phyloP scores from a whole-genome alignment of 2,797 vertebrate species.

The Miichthys miiuy region DNA sequence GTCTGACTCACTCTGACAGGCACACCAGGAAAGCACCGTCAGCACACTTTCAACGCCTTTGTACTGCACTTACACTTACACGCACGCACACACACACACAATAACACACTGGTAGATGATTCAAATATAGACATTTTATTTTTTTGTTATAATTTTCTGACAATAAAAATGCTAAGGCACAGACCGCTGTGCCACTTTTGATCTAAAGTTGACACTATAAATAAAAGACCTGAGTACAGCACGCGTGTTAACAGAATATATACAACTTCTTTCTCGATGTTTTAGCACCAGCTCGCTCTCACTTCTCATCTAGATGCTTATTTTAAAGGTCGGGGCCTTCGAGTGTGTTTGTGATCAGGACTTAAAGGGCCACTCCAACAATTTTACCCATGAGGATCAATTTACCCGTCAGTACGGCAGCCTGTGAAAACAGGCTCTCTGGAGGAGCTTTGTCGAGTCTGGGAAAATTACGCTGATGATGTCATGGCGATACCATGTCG shows the following conservation, averaged over 20 bases:
- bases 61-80: not conserved
- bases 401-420: not conserved
- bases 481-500: not conserved
- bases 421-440: not conserved
- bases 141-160: constrained; percentile 1
- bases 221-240: constrained; percentile 60
- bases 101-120: constrained; percentile 16
- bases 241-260: constrained; percentile 30
- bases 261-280: constrained; percentile 33
- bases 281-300: constrained; percentile 35
- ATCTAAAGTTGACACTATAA: constrained; percentile 56
- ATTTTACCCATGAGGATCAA: not conserved
- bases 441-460: not conserved
- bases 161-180: constrained; percentile 31
- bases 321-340: not conserved
- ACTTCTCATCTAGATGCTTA: not conserved
- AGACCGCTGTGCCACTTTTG: constrained; percentile 25
- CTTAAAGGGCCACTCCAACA: constrained; percentile 12
- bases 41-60: constrained; percentile 42
- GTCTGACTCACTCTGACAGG: constrained; percentile 62
- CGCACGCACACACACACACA: not conserved
- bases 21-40: constrained; percentile 52
- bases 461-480: not conserved
- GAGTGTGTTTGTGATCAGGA: not conserved
- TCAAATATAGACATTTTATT: constrained; percentile 55